Evolutionary conservation across 2,797 vertebrate species (phyloP), one percentile per base, ranked within the genome.

Genomic region (Falco biarmicus): DNA sequence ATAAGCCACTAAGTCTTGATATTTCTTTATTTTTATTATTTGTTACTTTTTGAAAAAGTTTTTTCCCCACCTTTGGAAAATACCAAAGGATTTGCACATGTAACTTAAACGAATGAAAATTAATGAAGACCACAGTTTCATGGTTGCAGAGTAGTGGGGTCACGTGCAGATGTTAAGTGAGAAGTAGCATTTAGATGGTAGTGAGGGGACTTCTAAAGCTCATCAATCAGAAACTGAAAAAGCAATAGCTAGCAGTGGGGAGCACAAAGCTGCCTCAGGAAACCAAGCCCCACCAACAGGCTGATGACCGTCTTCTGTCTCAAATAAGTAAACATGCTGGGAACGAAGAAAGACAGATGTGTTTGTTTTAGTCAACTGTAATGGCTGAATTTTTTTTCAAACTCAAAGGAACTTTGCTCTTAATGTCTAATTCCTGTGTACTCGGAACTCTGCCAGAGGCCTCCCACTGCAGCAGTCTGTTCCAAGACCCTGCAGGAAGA

Each of bases 381-480:
- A 91, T 18, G 45, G 53, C 32, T 93, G 91, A 90, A 93, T 84
- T 93, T 32, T 75, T 37, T 91, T 81, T 79, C 57, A 85, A 76
- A 80, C 13, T 85, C 87, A 47, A 50, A 91, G 57, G 81, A 93
- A 85, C 89, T 96, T 96, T 93, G 56, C 71, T 82, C 71, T 71
- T 43, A 78, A 64, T 89, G 26, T 89, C 68, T 70, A 48, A 74
- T 64, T 77, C 65, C 37, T 80, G 29, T 69, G 45, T 81, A 78
- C 43, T 8, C 45, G 68, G 26, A 89, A 37, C 41, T 92, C 21
- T 85, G 81, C 77, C 84, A 90, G 70, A 69, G 54, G 74, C 77
- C 77, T 95, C 84, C 81, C 48, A 64, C 68, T 80, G 56, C 41
- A 74, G 11, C 56, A 80, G n/a, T 53, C 59, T 76, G 31, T 83